Base-by-base conservation (phyloP, 2,888 invertebrate species). In the Isotomurus palustris region DNA sequence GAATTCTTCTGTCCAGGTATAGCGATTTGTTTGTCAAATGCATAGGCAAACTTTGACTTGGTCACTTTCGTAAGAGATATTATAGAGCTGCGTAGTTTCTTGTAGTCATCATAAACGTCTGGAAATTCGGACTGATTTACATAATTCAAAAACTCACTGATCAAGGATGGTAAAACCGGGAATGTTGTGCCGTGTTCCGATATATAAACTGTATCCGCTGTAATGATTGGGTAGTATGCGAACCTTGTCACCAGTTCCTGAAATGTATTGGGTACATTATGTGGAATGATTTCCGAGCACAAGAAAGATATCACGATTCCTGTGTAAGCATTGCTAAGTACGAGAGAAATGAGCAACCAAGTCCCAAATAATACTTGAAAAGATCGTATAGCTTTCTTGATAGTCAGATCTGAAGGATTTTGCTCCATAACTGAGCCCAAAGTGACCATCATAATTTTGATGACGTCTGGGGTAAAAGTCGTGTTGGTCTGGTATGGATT, bases 321-420 rank as follows among this genome's bases (percentile, higher is more conserved):
- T 3, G 47, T 47, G 28, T 47, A 47, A 6, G 27, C 47, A 47
- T 47, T 47, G 28, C 28, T 47, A 4, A 47, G 25, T 4, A 47
- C 47, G 8, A 47, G 3, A 12, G 47, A 28, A 12, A 29, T 28
- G 12, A 47, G 17, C 4, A 47, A 22, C 47, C 47, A 47, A 6
- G 17, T n/a, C 24, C 28, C 47, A 17, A 47, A 47, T 14, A 47
- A 17, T 4, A 27, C 19, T 14, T 28, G 4, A 27, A 47, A 47
- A 12, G 47, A 27, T 12, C 3, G 3, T 3, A 6, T 19, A 3
- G n/a, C 14, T 22, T 27, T 47, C n/a, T 24, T 24, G 6, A 17
- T 17, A 5, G 47, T 47, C 28, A 12, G 25, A 3, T 47, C 47
- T 24, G 27, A 14, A 3, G 47, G 47, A 29, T 47, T 47, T 17